These are phyloP conservation scores for Aepyceros melampus DNA, from an alignment of 2,113 vertebrate species.

Conservation along the genomic window DNA sequence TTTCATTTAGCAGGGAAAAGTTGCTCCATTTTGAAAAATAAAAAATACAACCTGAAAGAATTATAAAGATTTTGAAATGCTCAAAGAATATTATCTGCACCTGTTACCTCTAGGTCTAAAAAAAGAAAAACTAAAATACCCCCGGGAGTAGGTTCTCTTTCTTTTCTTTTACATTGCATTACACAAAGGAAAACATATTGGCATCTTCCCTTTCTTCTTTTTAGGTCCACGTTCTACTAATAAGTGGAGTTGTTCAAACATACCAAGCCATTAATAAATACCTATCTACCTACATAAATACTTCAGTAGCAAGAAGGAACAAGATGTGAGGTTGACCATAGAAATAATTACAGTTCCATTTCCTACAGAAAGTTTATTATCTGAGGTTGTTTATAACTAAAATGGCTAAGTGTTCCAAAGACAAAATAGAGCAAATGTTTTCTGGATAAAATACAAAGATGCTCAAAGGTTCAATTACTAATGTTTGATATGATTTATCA, in stretches of 20 bases:
- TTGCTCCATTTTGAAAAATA: not conserved
- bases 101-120: conserved; percentile 31
- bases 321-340: not conserved
- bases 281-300: not conserved
- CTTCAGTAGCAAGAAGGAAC: not conserved
- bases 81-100: conserved; percentile 37
- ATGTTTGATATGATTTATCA: not conserved
- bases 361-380: not conserved
- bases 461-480: not conserved
- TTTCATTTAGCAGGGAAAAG: not conserved
- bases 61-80: not conserved
- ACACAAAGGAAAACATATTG: not conserved
- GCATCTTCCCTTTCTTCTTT: not conserved
- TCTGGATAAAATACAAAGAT: conserved; percentile 24
- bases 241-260: conserved; percentile 12
- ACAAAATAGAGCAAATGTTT: not conserved
- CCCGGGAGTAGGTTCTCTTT: not conserved
- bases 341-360: not conserved
- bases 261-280: not conserved
- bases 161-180: not conserved
- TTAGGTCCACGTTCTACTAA: not conserved
- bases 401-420: not conserved
- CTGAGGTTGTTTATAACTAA: not conserved
- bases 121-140: not conserved
- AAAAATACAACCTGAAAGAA: not conserved